Evolutionary conservation across 2,113 vertebrate genomes (phyloP).

Genomic region (Macquaria australasica): DNA sequence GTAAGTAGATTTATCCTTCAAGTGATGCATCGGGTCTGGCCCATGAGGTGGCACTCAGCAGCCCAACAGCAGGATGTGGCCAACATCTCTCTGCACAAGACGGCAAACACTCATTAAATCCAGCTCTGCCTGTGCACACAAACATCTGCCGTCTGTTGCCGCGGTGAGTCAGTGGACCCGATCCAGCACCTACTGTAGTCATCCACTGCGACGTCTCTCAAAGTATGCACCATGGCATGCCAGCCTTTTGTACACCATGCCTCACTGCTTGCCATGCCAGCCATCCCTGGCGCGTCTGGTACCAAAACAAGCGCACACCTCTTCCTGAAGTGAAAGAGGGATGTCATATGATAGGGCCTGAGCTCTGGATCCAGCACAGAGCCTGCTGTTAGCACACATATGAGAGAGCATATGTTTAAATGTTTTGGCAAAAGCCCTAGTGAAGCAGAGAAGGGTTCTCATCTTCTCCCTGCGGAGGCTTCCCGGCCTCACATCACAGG

Average conservation of each 20-base stretch:
- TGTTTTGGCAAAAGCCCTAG: conserved; percentile 24
- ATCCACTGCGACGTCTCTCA: conserved; percentile 1
- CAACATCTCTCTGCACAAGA: conserved; percentile 35
- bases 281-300: neutral
- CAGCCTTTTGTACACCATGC: neutral
- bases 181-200: conserved; percentile 14
- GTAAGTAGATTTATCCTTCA: neutral
- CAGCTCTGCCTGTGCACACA: conserved; percentile 52
- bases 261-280: neutral
- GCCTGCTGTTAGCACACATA: conserved; percentile 8
- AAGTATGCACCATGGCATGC: neutral
- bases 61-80: conserved; percentile 49
- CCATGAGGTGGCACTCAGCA: conserved; percentile 33
- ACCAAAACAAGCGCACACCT: neutral
- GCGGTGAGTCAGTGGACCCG: conserved; percentile 39
- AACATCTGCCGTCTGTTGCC: conserved; percentile 55
- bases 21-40: neutral
- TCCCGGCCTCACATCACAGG: conserved; percentile 17
- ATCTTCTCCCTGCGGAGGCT: conserved; percentile 9
- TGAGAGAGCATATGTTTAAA: conserved; percentile 41
- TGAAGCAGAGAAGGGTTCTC: neutral
- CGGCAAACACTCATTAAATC: conserved; percentile 76
- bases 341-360: neutral
- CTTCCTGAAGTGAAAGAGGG: neutral
- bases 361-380: neutral